Conservation (phyloP, 2,888 invertebrate genomes). For the Tuberolachnus salignus region DNA sequence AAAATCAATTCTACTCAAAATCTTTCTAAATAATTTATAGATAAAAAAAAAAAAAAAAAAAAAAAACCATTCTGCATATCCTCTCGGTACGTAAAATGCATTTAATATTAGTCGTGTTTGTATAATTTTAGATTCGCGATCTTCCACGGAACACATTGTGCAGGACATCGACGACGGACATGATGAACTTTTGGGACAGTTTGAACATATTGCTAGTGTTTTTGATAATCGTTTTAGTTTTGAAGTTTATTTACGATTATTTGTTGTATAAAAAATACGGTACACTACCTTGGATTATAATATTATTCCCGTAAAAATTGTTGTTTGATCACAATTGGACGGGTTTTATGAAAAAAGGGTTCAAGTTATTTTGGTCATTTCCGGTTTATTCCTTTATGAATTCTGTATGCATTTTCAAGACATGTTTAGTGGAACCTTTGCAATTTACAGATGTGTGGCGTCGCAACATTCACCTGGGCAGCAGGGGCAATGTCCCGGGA, state of each 20-base stretch:
- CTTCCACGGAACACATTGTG: slow-evolving; percentile 75
- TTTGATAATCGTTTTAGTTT: slow-evolving; percentile 74
- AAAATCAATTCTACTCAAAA: too few species aligned
- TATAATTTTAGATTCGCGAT: slow-evolving; percentile 66
- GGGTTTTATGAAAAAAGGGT: neutral
- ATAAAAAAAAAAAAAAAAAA: too few species aligned
- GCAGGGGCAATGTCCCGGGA: too few species aligned
- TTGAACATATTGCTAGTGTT: slow-evolving; percentile 73
- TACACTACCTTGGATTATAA: slow-evolving; percentile 81
- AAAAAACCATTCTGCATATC: too few species aligned
- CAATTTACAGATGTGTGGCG: too few species aligned
- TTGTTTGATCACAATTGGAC: neutral
- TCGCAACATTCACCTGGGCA: too few species aligned
- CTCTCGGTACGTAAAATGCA: too few species aligned
- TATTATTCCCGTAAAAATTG: slow-evolving; percentile 71
- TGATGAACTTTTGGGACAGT: slow-evolving; percentile 74
- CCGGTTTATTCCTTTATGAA: too few species aligned
- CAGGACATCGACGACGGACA: slow-evolving; percentile 65
- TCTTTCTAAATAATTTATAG: too few species aligned
- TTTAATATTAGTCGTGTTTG: neutral
- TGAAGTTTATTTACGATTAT: slow-evolving; percentile 81
- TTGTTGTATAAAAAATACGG: slow-evolving; percentile 80
- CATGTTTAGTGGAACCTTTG: too few species aligned
- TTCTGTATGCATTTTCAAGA: too few species aligned
- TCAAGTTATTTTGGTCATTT: too few species aligned